Percentiles rank a stretch among this genome's conserved stretches.
Evolutionary conservation across 2,888 invertebrate genomes (phyloP).

Genomic region (Acleris emargana): DNA sequence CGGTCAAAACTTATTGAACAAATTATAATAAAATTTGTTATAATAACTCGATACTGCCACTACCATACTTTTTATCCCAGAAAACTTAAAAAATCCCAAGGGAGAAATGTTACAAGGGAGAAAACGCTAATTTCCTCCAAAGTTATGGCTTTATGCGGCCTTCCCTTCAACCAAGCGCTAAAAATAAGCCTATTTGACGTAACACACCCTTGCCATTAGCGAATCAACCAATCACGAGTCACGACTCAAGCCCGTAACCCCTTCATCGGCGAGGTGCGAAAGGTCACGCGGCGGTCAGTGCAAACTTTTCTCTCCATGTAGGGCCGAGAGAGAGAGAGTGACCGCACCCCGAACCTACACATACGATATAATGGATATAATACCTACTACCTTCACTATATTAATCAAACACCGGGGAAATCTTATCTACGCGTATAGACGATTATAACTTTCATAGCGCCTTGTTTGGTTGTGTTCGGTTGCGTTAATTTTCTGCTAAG

Average conservation of each 20-base stretch:
- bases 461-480: slow-evolving; percentile 1
- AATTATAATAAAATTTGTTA: too few species aligned
- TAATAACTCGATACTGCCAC: too few species aligned
- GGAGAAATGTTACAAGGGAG: too few species aligned
- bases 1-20: too few species aligned
- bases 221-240: slow-evolving; percentile 5
- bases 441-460: slow-evolving; percentile 18
- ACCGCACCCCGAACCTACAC: slow-evolving; percentile 27
- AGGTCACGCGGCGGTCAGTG: slow-evolving; percentile 30
- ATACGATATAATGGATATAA: slow-evolving; percentile 17
- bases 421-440: neutral
- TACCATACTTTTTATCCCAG: too few species aligned
- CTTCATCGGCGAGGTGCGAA: slow-evolving; percentile 33
- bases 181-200: neutral
- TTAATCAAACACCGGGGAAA: too few species aligned
- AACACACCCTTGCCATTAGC: neutral
- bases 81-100: too few species aligned
- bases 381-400: slow-evolving; percentile 1
- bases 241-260: slow-evolving; percentile 4
- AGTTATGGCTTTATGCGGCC: too few species aligned
- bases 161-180: neutral
- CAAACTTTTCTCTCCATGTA: slow-evolving; percentile 36
- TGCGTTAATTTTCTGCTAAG: too few species aligned
- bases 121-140: too few species aligned
- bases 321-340: slow-evolving; percentile 32